Base-by-base conservation (phyloP, 2,888 invertebrate species). In the Eupithecia dodoneata region DNA sequence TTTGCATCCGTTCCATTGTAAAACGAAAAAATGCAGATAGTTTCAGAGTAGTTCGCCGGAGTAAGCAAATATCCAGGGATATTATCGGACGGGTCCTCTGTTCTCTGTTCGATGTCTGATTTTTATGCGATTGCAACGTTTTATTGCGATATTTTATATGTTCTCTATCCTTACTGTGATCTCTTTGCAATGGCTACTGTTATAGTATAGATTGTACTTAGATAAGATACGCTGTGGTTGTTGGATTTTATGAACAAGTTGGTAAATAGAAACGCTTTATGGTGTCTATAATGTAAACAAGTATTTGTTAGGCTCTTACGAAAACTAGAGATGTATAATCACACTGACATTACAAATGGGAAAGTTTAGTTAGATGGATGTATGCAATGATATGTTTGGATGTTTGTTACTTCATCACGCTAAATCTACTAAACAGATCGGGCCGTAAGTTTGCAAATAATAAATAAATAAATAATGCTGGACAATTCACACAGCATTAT, bases 21-120 rank as follows among this genome's bases (percentile, higher is more conserved):
- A 76, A 76, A 78, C 15, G 45, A 72, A 72, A 78, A 75, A 74
- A 10, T 73, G 41, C 12, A 30, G 73, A 41, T 73, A 76, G 77
- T 66, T 81, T 81, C 79, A 78, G 74, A 76, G 76, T 81, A 81
- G 81, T 59, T 74, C 72, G 72, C 66, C 74, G 30, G 76, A 75
- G 66, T 78, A 81, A 75, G 76, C 81, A 78, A 81, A 79, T 81
- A 79, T 78, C 81, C 65, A 72, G 76, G 74, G 75, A 79, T 79
- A 79, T 78, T 76, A 81, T 81, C 75, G 76, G 79, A 76, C 79
- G 74, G 67, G 75, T 74, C 79, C 74, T 65, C 78, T 42, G 65
- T 73, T 75, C 74, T 67, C 59, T 18, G 9, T 69, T 69, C 67
- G 67, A 73, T 79, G 76, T 79, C 76, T 79, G 78, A 78, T 78